Conservation (phyloP, 2,113 vertebrate species). For the Urocynchramus pylzowi region DNA sequence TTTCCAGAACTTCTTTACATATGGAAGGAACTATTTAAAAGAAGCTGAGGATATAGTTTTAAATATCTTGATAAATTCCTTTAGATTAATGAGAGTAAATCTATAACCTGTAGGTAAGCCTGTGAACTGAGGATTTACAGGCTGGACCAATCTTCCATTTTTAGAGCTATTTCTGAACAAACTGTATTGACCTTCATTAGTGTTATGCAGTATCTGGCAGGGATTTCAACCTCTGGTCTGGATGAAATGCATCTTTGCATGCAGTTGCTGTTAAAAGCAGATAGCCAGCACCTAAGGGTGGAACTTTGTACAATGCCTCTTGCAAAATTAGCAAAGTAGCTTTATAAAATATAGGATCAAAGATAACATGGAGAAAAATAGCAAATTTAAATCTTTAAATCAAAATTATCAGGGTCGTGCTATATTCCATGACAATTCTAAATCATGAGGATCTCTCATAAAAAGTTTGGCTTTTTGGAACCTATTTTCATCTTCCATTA, state of each 20-base stretch:
- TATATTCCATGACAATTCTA: neutral
- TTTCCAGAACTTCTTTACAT: neutral
- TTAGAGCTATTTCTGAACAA: neutral
- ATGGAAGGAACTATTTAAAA: neutral
- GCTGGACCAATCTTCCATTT: neutral
- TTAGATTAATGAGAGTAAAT: neutral
- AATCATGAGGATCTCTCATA: neutral
- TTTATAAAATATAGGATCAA: neutral
- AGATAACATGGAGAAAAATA: neutral
- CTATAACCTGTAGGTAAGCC: neutral
- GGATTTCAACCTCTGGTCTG: neutral
- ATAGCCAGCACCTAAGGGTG: neutral
- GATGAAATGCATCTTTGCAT: neutral
- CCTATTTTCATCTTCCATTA: neutral
- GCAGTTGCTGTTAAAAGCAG: neutral
- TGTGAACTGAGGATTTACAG: neutral
- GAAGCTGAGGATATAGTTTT: neutral
- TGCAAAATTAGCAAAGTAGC: neutral
- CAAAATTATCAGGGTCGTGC: accelerated
- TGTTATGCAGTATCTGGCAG: neutral
- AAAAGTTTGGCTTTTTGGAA: neutral
- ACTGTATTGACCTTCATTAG: neutral
- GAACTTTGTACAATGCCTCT: neutral
- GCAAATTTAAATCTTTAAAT: neutral
- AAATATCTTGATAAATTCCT: neutral